These are phyloP conservation scores for Empidonax alnorum DNA, from an alignment of 2,113 vertebrate genomes.

Conservation along the genomic window DNA sequence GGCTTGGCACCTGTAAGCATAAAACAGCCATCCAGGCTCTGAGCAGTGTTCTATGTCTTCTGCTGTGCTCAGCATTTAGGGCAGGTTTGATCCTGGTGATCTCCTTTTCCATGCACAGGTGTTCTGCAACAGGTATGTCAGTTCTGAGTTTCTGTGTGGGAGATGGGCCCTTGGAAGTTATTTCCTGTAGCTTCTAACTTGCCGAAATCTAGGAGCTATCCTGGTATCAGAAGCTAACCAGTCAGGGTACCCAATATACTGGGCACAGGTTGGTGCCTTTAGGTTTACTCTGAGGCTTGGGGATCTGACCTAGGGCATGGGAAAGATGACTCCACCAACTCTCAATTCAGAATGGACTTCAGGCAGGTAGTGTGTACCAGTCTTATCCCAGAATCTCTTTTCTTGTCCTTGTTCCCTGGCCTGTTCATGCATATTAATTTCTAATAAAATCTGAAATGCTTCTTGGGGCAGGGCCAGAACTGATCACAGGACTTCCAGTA, in stretches of 20 bases:
- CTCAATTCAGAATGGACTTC: background rate
- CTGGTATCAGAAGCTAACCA: background rate
- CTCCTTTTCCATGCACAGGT: background rate
- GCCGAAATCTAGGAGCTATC: background rate
- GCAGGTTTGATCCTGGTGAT: background rate
- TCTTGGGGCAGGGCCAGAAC: background rate
- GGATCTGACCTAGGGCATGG: background rate
- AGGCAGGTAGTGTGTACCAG: background rate
- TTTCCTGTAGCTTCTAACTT: background rate
- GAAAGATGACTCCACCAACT: background rate
- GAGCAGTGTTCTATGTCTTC: fast-evolving
- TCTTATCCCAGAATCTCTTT: background rate
- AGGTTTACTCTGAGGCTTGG: background rate
- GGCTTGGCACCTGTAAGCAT: background rate
- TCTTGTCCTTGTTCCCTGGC: background rate
- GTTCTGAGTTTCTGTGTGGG: background rate
- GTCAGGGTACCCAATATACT: background rate
- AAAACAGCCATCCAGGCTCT: background rate
- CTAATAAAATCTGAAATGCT: background rate
- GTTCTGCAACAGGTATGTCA: background rate
- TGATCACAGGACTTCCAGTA: background rate
- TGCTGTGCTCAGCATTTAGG: background rate
- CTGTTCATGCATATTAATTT: background rate
- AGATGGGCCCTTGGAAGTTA: background rate
- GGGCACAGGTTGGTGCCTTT: background rate